phyloP scores from a whole-genome alignment of 2,113 vertebrate genomes.

The Nycticebus coucang region DNA sequence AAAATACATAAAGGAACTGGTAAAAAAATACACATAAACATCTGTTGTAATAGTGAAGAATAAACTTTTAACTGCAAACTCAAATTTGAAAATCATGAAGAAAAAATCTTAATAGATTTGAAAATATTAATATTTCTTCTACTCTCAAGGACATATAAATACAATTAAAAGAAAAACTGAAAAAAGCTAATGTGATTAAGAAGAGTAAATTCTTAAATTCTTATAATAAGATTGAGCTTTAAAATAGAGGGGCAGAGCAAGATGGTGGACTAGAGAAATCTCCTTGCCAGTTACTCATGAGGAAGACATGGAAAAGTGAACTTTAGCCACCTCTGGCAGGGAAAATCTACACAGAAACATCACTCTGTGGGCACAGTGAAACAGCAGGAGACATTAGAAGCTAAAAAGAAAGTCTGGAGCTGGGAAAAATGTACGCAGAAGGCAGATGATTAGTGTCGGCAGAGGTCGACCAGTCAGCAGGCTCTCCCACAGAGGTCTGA shows the following conservation, averaged over 20 bases:
- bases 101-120: neutral
- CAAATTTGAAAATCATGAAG: neutral
- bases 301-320: too few relatives aligned
- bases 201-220: neutral
- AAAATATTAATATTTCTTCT: neutral
- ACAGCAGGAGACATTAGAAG: too few relatives aligned
- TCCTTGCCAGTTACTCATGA: too few relatives aligned
- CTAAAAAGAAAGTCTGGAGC: too few relatives aligned
- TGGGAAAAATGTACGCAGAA: too few relatives aligned
- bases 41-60: neutral
- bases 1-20: neutral
- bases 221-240: neutral
- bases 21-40: neutral
- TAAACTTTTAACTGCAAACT: neutral
- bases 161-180: neutral
- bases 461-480: too few relatives aligned
- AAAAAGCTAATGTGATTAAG: neutral
- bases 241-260: neutral
- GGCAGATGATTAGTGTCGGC: too few relatives aligned
- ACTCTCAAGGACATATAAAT: neutral
- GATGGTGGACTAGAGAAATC: too few relatives aligned
- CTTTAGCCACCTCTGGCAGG: too few relatives aligned
- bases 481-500: too few relatives aligned
- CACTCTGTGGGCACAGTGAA: too few relatives aligned
- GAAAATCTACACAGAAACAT: too few relatives aligned